Percentiles rank a stretch among this genome's conserved stretches.
Evolutionary conservation across 1,140 invertebrate genomes (phyloP).

Genomic region (Drosophila asahinai): DNA sequence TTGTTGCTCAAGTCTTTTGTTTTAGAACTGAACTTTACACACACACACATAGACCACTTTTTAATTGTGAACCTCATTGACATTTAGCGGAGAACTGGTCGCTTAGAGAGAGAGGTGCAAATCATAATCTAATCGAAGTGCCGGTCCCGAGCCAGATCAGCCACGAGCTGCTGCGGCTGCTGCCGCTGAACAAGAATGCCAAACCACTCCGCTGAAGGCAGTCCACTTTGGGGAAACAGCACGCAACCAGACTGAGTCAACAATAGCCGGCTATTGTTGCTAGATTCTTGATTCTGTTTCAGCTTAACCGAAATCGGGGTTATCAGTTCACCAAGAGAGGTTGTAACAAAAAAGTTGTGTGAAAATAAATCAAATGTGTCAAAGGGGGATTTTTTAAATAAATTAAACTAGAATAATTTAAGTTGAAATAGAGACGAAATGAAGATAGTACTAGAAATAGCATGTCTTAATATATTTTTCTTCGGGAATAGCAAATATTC

Average conservation of each 20-base stretch:
- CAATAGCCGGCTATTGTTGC: conserved; percentile 54
- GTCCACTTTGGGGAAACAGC: conserved; percentile 67
- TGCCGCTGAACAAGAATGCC: conserved; percentile 68
- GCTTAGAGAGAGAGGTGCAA: conserved; percentile 22
- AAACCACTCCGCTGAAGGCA: conserved; percentile 65
- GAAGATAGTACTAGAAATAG: background rate
- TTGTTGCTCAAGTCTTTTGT: conserved; percentile 37
- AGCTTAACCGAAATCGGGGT: conserved; percentile 22
- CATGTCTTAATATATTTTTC: background rate
- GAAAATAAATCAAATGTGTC: conserved; percentile 1
- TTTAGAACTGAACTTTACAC: conserved; percentile 26
- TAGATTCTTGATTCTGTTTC: conserved; percentile 19
- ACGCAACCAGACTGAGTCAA: conserved; percentile 62
- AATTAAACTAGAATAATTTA: background rate
- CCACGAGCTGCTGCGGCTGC: conserved; percentile 51
- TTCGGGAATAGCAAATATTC: too few species aligned
- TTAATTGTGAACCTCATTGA: conserved; percentile 63
- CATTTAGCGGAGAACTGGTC: conserved; percentile 69
- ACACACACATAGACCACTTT: conserved; percentile 6
- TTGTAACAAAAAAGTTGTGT: conserved; percentile 3
- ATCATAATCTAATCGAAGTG: conserved; percentile 68
- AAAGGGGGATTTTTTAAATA: background rate
- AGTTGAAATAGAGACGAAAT: background rate
- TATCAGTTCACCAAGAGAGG: conserved; percentile 13
- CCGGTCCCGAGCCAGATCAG: conserved; percentile 42